Base-by-base conservation (phyloP, 2,113 vertebrate species). In the Piprites chloris region DNA sequence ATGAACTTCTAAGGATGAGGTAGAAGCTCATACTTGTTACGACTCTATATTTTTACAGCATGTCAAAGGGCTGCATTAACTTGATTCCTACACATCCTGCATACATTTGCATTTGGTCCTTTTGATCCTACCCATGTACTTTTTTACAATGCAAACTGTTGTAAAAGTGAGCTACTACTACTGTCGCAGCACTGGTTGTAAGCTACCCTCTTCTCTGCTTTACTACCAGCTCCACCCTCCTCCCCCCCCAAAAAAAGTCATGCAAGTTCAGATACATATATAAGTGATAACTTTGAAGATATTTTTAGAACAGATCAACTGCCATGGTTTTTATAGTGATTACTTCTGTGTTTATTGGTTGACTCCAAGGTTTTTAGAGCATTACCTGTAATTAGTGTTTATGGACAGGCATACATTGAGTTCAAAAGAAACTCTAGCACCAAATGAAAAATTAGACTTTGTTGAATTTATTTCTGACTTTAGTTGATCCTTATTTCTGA, bases 31-130 rank as follows among this genome's bases (percentile, higher is more conserved):
- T 28, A 41, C 19, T 28, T 14, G 16, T 21, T 78, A 63, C 9
- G 71, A 59, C 63, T 37, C 18, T 78, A 35, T 30, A 66, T n/a
- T 84, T 85, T 89, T 78, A 87, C 26, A 74, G 22, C 32, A 55
- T 0, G 0, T 21, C 65, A 87, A 89, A 53, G 9, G 30, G 3
- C 27, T 56, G 19, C 13, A 39, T 58, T 49, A 46, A n/a, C 17
- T 61, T 71, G 8, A 19, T 69, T 85, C 44, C 20, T 67, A 27
- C 26, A 35, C 3, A 47, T 46, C 17, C 41, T 47, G 27, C 27
- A 59, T 13, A 27, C 1, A 1, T 19, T 58, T 17, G 8, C 4
- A 28, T 63, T 72, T 33, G 20, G 4, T 14, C 61, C 35, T n/a
- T 96, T 42, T 35, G 11, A 53, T 17, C 11, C 14, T 61, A 85